Conservation (phyloP, 2,113 vertebrate genomes). For the Cyanoderma ruficeps region DNA sequence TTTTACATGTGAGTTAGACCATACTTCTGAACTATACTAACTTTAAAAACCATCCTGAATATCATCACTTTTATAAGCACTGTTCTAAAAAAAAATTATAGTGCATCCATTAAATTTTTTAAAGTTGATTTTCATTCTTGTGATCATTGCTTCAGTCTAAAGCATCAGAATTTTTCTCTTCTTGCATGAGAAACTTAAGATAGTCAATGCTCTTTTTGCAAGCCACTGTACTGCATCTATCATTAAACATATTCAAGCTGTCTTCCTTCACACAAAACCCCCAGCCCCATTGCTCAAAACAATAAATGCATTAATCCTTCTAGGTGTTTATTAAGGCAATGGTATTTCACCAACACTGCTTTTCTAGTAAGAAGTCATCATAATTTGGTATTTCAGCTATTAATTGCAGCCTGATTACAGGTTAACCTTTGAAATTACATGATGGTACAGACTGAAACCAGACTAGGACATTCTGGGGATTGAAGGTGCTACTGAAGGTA, state of each 20-base stretch:
- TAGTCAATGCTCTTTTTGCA: not conserved
- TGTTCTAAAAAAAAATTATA: conserved; percentile 36
- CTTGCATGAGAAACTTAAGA: not conserved
- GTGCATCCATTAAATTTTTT: conserved; percentile 17
- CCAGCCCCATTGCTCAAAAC: not conserved
- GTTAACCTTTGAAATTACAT: not conserved
- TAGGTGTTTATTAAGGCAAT: not conserved
- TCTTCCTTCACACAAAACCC: not conserved
- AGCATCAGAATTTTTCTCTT: not conserved
- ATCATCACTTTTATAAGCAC: conserved; percentile 26
- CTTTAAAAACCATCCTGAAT: conserved; percentile 51
- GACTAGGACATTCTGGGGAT: not conserved
- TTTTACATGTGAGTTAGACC: conserved; percentile 8
- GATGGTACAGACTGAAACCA: not conserved
- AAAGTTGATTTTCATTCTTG: conserved; percentile 34
- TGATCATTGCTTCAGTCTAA: conserved; percentile 20
- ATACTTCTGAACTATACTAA: conserved; percentile 4
- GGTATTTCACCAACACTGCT: not conserved
- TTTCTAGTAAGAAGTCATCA: not conserved
- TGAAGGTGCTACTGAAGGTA: not conserved
- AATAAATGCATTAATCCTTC: not conserved
- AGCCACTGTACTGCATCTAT: not conserved
- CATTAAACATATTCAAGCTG: not conserved
- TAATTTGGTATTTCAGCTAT: not conserved
- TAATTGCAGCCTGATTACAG: not conserved